A percentile compares a stretch with the other conserved stretches of the same genome.
Conservation (phyloP, 2,888 invertebrate species). For the Caenorhabditis sp. region DNA sequence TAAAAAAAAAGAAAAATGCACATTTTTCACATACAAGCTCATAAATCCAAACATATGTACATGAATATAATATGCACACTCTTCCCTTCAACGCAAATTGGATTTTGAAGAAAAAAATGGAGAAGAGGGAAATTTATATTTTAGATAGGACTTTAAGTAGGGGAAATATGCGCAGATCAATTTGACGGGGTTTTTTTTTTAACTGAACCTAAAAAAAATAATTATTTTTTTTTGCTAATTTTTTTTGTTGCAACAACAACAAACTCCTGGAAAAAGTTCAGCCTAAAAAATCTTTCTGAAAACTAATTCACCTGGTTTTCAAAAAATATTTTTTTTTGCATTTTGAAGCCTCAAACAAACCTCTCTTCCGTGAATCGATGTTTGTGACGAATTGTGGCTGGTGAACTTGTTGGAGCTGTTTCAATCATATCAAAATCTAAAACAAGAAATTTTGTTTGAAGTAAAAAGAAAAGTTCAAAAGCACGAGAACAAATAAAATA, state of each 20-base stretch:
- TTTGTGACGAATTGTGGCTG: slow-evolving; percentile 18
- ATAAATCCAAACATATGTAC: neutral
- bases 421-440: slow-evolving; percentile 15
- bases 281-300: too few relatives aligned
- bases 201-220: neutral
- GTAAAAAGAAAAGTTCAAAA: neutral
- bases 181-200: neutral
- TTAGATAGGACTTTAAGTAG: neutral
- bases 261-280: too few relatives aligned
- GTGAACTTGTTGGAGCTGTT: neutral
- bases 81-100: neutral
- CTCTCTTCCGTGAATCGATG: slow-evolving; percentile 37
- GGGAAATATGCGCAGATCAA: neutral
- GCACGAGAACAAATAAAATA: neutral
- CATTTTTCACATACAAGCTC: neutral
- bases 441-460: neutral
- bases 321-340: too few relatives aligned
- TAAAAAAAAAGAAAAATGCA: neutral
- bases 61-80: neutral
- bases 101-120: neutral
- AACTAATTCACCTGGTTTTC: too few relatives aligned
- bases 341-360: too few relatives aligned
- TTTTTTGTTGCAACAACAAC: too few relatives aligned
- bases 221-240: too few relatives aligned
- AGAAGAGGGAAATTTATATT: neutral